Base-by-base conservation (phyloP, 2,888 invertebrate species). In the Prostheceraeus crozeri region DNA sequence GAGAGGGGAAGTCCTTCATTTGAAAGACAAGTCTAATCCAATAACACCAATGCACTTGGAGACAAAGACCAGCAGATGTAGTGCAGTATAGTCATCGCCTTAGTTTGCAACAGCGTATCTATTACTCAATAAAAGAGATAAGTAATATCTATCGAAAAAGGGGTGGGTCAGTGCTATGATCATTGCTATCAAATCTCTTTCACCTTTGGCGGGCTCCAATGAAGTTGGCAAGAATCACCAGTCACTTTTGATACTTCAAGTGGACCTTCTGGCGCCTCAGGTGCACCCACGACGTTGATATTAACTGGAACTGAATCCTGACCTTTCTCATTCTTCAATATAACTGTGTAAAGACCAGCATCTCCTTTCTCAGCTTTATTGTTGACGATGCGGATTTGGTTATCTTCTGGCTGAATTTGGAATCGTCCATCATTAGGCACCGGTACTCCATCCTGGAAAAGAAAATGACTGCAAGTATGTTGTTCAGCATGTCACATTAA, bases 191-290 rank as follows among this genome's bases (percentile, higher is more conserved):
- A n/a, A n/a, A 23, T 48, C 21, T 23, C 1, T 27, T 61, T 57
- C 67, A 74, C 75, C 68, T 71, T 72, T 25, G 77, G 77, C 59
- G 76, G 69, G 28, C 70, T 71, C 79, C 67, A 87, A 72, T 60
- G 84, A 48, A 96, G 79, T 8, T 88, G 84, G 76, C 94, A 94
- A 1, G 89, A 88, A 74, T 96, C 94, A 0, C 94, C 91, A 1
- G 91, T 93, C 68, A 94, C 86, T 71, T 94, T 91, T 35, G 84
- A 85, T 0, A 87, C 86, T 68, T 88, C 87, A 55, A 98, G 81
- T 19, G 96, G 94, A 25, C 89, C 94, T 72, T 86, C 84, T 1
- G 94, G 93, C 62, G 85, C 84, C 30, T 85, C 83, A 30, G 94
- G 94, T 70, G 68, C 68, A 78, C 80, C 64, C 56, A 83, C 82